Base-by-base conservation (phyloP, 2,113 vertebrate species). In the Zosterops pallidus region DNA sequence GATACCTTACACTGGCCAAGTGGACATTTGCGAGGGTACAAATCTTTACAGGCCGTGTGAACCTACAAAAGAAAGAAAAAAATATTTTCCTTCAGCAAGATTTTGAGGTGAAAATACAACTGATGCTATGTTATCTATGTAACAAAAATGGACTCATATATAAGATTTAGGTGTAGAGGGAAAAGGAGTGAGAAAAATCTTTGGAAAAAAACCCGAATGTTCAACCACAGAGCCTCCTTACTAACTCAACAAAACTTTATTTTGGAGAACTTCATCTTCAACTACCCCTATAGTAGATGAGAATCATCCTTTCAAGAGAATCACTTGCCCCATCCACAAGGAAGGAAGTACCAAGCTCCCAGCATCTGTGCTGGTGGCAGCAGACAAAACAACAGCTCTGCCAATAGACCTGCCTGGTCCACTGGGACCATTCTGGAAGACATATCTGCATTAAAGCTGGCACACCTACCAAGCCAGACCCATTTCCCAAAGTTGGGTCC, bases 1-100 rank as follows among this genome's bases (percentile, higher is more conserved):
- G 99, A 99, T 53, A 99, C 99, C 98, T 99, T 99, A 97, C 99
- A 99, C 76, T 99, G 99, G 94, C 99, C 99, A 21, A 99, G 98
- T 7, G 99, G 99, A 98, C 99, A 99, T 83, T 99, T 98, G 69
- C 98, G 98, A 74, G 99, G 98, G 94, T 99, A 99, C 44, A 98
- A 94, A 87, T 99, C 99, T 98, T 99, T 99, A 94, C 99, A 99
- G 83, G 99, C 98, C 17, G 99, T 99, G 97, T 99, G 99, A 95
- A 99, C 99, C 99, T 99, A 94, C 60, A 81, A 97, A 96, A 95
- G 85, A 94, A 98, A 71, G 12, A 86, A n/a, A 57, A n/a, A 26
- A 50, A 46, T 68, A 68, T 50, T 89, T 69, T 14, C 55, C 42
- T 55, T 28, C n/a, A 71, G 33, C 2, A 3, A 14, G 42, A 69